These are phyloP conservation scores for Phylloscopus collybita DNA, from an alignment of 2,797 vertebrate species.

Conservation along the genomic window DNA sequence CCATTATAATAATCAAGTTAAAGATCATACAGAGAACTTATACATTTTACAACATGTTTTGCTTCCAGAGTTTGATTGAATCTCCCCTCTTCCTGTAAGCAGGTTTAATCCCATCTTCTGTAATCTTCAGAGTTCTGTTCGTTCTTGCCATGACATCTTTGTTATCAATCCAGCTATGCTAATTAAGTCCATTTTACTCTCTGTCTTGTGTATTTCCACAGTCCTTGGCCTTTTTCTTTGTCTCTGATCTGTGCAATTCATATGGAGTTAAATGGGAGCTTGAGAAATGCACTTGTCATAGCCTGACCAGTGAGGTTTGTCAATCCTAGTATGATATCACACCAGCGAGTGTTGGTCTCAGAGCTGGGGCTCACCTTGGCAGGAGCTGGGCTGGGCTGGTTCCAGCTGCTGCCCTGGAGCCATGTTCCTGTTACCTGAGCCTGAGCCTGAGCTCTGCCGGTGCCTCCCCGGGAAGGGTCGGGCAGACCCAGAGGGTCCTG, in stretches of 20 bases:
- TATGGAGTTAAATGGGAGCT: not conserved
- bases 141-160: too few species aligned
- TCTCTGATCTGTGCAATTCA: not conserved
- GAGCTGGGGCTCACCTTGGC: not conserved
- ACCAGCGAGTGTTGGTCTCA: fast-evolving
- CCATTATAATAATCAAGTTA: too few species aligned
- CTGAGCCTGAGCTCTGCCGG: not conserved
- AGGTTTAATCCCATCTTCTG: too few species aligned
- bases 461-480: fast-evolving
- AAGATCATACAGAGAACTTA: too few species aligned
- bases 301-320: not conserved
- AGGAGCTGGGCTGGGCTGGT: not conserved
- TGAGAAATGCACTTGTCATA: not conserved
- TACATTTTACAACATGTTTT: too few species aligned
- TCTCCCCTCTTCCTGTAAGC: too few species aligned
- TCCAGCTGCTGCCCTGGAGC: not conserved
- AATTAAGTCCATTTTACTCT: too few species aligned
- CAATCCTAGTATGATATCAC: not conserved
- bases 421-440: not conserved
- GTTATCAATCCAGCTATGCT: too few species aligned
- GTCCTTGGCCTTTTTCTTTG: not conserved
- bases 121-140: too few species aligned
- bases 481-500: fast-evolving
- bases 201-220: too few species aligned
- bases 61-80: too few species aligned